These are phyloP conservation scores for Syngnathoides biaculeatus DNA, from an alignment of 2,113 vertebrate genomes.

Conservation along the genomic window DNA sequence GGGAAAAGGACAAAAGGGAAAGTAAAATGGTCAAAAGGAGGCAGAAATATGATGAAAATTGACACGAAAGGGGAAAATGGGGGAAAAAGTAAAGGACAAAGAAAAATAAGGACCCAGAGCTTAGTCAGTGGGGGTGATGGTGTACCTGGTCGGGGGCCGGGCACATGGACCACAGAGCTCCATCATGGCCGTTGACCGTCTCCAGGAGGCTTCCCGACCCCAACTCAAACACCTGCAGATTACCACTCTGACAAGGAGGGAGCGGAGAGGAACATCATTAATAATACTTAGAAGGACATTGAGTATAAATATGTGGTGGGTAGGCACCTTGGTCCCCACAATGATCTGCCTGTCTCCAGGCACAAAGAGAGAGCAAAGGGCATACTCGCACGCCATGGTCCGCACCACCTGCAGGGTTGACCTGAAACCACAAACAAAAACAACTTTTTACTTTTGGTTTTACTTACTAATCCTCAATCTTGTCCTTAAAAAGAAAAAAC, in stretches of 20 bases:
- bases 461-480: too few relatives aligned
- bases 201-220: constrained; percentile 87
- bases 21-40: too few relatives aligned
- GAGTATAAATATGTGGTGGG: neutral
- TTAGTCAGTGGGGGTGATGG: neutral
- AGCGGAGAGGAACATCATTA: neutral
- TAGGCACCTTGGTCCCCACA: constrained; percentile 87
- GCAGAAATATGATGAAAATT: neutral
- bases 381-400: constrained; percentile 91
- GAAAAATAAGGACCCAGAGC: too few relatives aligned
- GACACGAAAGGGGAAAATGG: neutral
- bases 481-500: too few relatives aligned
- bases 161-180: constrained; percentile 88
- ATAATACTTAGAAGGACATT: neutral
- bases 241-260: constrained; percentile 76
- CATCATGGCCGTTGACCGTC: constrained; percentile 76
- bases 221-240: constrained; percentile 91
- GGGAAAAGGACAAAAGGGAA: too few relatives aligned
- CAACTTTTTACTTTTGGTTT: neutral
- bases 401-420: constrained; percentile 92
- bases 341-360: constrained; percentile 93
- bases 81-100: neutral
- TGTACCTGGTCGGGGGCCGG: constrained; percentile 92
- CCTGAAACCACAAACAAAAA: constrained; percentile 53
- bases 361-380: constrained; percentile 90